These are phyloP conservation scores for Bradypodion ventrale DNA, from an alignment of 2,797 vertebrate species.

Conservation along the genomic window DNA sequence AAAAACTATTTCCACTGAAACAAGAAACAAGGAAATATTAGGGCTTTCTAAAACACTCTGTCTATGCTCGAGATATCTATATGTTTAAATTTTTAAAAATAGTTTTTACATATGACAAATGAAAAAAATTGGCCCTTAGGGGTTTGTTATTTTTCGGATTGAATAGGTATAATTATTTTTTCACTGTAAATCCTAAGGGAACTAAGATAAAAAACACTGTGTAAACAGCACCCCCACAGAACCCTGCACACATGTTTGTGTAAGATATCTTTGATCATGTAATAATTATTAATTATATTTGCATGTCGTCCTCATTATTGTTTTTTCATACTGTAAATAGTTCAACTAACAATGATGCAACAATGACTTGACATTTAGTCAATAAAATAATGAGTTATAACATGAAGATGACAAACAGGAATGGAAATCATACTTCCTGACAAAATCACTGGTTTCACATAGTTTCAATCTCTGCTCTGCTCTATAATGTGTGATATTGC, in stretches of 20 bases:
- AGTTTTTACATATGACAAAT: conserved; percentile 13
- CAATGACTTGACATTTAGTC: conserved; percentile 3
- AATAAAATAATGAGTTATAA: neutral
- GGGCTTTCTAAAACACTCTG: conserved; percentile 42
- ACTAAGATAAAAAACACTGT: conserved; percentile 18
- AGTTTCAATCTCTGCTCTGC: conserved; percentile 1
- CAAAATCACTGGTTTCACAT: neutral
- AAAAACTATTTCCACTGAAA: conserved; percentile 16
- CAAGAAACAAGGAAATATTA: conserved; percentile 37
- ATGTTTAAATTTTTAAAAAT: conserved; percentile 20
- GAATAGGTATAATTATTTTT: conserved; percentile 44
- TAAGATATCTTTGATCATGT: conserved; percentile 9
- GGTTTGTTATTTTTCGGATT: neutral
- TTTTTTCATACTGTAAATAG: neutral
- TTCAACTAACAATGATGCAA: neutral
- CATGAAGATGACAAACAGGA: neutral
- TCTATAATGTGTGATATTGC: neutral
- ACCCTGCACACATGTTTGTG: conserved; percentile 35
- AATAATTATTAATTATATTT: conserved; percentile 14
- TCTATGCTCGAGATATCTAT: conserved; percentile 44
- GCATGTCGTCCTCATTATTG: neutral
- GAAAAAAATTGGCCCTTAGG: conserved; percentile 36
- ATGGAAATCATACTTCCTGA: neutral
- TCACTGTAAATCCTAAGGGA: conserved; percentile 31
- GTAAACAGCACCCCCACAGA: neutral